These are phyloP conservation scores for Netelia virgata DNA, from an alignment of 2,888 invertebrate species.

Conservation along the genomic window DNA sequence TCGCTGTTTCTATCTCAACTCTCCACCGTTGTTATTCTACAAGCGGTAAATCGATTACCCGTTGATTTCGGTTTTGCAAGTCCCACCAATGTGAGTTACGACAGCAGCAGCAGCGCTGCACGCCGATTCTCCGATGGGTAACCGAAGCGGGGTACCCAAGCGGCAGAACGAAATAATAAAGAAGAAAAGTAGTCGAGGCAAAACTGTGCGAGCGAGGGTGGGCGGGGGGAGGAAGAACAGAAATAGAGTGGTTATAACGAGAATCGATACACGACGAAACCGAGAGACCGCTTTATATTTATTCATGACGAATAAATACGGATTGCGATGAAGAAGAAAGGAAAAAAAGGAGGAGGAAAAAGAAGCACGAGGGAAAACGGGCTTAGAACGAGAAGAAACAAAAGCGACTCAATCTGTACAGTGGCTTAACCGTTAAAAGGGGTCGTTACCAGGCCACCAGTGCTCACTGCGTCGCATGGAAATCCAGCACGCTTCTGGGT, in stretches of 20 bases:
- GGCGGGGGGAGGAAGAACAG: background rate
- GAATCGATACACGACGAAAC: slow-evolving; percentile 59
- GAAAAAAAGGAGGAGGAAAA: background rate
- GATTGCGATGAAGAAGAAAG: slow-evolving; percentile 31
- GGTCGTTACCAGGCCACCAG: slow-evolving; percentile 46
- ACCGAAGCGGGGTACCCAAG: slow-evolving; percentile 46
- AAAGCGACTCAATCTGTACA: slow-evolving; percentile 54
- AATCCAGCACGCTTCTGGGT: slow-evolving; percentile 14
- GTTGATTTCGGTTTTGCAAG: slow-evolving; percentile 63
- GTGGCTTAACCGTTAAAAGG: slow-evolving; percentile 53
- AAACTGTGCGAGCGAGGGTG: slow-evolving; percentile 2
- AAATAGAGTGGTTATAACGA: slow-evolving; percentile 60
- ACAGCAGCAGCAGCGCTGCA: background rate
- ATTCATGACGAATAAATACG: slow-evolving; percentile 64
- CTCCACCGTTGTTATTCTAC: slow-evolving; percentile 34
- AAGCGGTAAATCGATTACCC: slow-evolving; percentile 61
- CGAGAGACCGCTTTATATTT: slow-evolving; percentile 55
- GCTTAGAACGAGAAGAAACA: slow-evolving; percentile 38
- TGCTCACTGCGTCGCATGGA: slow-evolving; percentile 6
- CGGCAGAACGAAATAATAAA: slow-evolving; percentile 60
- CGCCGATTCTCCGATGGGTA: slow-evolving; percentile 22
- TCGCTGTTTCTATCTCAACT: slow-evolving; percentile 41
- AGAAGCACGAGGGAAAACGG: background rate
- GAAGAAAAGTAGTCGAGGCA: slow-evolving; percentile 62
- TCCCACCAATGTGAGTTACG: slow-evolving; percentile 44